These are phyloP conservation scores for Deroplatys truncata DNA, from an alignment of 2,888 invertebrate genomes.

Conservation along the genomic window DNA sequence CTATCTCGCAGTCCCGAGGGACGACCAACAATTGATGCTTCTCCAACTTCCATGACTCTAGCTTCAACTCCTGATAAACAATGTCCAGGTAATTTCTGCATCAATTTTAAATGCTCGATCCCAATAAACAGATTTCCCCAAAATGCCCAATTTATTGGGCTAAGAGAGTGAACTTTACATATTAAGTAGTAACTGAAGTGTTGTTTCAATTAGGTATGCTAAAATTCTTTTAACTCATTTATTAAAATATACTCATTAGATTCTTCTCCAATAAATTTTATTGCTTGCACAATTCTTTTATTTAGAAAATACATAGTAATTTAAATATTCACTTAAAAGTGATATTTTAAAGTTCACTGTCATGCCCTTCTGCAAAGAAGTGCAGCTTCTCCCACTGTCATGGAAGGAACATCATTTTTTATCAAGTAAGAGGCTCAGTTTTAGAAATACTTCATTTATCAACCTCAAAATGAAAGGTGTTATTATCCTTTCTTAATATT, in stretches of 20 bases:
- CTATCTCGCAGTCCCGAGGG: constrained; percentile 26
- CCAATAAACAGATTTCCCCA: background rate
- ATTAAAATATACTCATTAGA: background rate
- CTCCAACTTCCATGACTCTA: constrained; percentile 20
- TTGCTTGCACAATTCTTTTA: background rate
- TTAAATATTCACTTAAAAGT: background rate
- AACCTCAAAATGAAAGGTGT: background rate
- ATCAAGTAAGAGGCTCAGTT: background rate
- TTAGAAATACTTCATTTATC: background rate
- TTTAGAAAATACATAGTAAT: background rate
- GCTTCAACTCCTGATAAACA: constrained; percentile 21
- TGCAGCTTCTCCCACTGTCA: background rate
- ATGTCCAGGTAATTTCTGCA: constrained; percentile 14
- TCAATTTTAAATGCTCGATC: background rate
- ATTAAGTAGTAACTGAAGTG: constrained; percentile 12
- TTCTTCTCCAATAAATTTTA: background rate
- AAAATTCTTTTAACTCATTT: background rate
- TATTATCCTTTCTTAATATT: background rate
- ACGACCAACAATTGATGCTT: constrained; percentile 20
- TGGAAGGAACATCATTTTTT: background rate
- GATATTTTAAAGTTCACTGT: constrained; percentile 7
- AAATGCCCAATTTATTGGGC: background rate
- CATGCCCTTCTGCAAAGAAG: background rate
- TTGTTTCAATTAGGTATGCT: background rate
- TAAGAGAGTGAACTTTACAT: constrained; percentile 13